Base-by-base conservation (phyloP, 2,888 invertebrate genomes). In the Dolichopus griseipennis region DNA sequence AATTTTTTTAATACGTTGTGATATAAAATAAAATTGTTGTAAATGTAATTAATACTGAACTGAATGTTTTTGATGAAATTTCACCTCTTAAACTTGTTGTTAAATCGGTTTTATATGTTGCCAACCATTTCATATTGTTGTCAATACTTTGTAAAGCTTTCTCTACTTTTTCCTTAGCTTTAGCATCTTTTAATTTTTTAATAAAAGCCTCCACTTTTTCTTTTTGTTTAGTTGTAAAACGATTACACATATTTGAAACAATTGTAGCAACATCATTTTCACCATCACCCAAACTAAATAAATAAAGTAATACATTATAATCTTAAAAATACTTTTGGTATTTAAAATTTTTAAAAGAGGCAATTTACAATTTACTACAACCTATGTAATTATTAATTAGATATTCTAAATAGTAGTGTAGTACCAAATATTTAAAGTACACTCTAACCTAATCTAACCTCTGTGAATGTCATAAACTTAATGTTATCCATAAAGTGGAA, bases 41-140 rank as follows among this genome's bases (percentile, higher is more conserved):
- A 52, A 52, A 43, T 27, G 20, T 7, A 6, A 27, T 18, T n/a
- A 64, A 37, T 64, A 27, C 20, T 64, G 20, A 2, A 27, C n/a
- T 37, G 8, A 64, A n/a, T n/a, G 20, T 41, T 20, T 10, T 65
- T 34, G 64, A 12, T 64, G 64, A 12, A 15, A 18, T 22, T 52
- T 73, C 74, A 21, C 63, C 71, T 22, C 20, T 66, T 70, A 81
- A 71, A 67, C 75, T 77, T 1, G n/a, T 68, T 20, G 71, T 73
- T 70, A 81, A 75, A 9, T 71, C 65, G 5, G 67, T 72, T 68
- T 80, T 68, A 34, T 75, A 75, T 1, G 67, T 43, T 0, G 70
- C 65, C 12, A 78, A 72, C 83, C 82, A 83, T 0, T 65, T 65
- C 0, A 82, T 68, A 69, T 83, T 82, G 61, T 77, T 76, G 1